Evolutionary conservation across 2,113 vertebrate species (phyloP).

Genomic region (Ornithorhynchus anatinus): DNA sequence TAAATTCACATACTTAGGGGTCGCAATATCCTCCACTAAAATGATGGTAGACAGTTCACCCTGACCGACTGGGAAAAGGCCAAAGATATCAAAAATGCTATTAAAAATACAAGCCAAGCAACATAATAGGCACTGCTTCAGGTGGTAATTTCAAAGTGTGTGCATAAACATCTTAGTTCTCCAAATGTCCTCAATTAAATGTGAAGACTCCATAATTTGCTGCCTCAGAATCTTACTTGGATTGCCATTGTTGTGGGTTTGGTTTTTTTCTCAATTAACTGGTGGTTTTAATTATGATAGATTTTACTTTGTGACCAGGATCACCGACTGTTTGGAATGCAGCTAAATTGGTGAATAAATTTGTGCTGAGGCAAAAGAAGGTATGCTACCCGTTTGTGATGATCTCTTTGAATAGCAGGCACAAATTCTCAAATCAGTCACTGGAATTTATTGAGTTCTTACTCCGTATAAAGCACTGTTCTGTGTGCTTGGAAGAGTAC

Average conservation of each 20-base stretch:
- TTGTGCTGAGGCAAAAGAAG: no score
- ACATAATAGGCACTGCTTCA: constrained; percentile 36
- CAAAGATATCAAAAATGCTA: constrained; percentile 38
- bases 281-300: no score
- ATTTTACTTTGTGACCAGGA: no score
- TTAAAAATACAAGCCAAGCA: constrained; percentile 50
- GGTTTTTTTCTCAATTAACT: background rate
- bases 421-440: no score
- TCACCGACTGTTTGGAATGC: no score
- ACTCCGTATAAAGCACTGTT: no score
- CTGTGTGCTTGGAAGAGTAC: no score
- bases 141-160: constrained; percentile 51
- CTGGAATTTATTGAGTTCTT: no score
- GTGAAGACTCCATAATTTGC: constrained; percentile 11
- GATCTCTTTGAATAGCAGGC: no score
- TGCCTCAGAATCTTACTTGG: background rate
- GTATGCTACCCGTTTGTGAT: no score
- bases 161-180: constrained; percentile 38
- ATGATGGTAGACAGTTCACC: constrained; percentile 10
- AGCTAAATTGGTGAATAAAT: no score
- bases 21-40: constrained; percentile 2
- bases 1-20: background rate
- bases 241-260: constrained; percentile 1
- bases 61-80: constrained; percentile 20
- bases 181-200: constrained; percentile 18